A percentile compares a stretch with the other conserved stretches of the same genome.
phyloP scores from a whole-genome alignment of 2,797 vertebrate species.

The Brotogeris chrysoptera region DNA sequence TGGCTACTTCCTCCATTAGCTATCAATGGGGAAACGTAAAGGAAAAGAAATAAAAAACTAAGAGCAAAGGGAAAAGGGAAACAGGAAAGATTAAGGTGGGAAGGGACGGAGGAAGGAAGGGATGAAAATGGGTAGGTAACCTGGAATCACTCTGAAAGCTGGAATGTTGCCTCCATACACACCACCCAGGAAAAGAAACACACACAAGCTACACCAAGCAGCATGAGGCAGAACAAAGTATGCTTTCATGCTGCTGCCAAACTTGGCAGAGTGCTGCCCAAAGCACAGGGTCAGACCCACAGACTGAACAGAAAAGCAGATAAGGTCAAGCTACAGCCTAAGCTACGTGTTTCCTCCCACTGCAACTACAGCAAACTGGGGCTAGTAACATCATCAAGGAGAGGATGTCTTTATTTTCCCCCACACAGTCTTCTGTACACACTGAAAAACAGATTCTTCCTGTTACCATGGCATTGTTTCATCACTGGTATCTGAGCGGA shows the following conservation, averaged over 20 bases:
- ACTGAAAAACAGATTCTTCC: slow-evolving; percentile 11
- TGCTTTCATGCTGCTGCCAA: slow-evolving; percentile 31
- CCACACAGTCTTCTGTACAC: background rate
- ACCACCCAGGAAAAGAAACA: background rate
- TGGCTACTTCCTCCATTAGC: background rate
- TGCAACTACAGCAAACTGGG: background rate
- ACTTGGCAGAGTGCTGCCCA: background rate
- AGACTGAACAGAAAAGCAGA: background rate
- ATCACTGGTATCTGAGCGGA: background rate
- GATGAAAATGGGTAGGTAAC: background rate
- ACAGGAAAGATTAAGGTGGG: background rate
- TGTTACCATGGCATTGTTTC: slow-evolving; percentile 55
- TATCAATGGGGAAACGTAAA: background rate
- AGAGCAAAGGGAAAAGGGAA: background rate
- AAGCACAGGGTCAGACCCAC: background rate
- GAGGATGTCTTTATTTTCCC: background rate
- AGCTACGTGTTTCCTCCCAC: background rate
- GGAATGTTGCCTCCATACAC: background rate
- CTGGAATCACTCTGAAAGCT: background rate
- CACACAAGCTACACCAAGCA: background rate
- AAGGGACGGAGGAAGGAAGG: background rate
- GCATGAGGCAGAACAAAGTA: slow-evolving; percentile 50
- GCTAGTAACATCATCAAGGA: background rate
- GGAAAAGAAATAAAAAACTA: background rate
- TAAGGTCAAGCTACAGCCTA: background rate